Base-by-base conservation (phyloP, 30 jellyfish, hydroid and myxozoan species). In the Chironex yamaguchii region DNA sequence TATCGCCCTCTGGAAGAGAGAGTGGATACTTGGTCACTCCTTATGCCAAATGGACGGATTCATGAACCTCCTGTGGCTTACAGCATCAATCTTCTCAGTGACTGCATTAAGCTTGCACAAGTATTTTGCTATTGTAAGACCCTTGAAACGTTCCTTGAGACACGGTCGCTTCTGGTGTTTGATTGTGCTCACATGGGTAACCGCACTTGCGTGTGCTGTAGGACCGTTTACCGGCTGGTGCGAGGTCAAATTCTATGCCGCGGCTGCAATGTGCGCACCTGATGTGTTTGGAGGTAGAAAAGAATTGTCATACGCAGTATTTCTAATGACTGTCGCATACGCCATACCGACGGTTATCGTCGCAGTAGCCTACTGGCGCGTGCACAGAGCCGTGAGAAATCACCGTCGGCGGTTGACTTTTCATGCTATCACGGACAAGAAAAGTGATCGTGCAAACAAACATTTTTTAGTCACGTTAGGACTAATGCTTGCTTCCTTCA, bases 221-320 rank as follows among this genome's bases (percentile, higher is more conserved):
- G 89, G 84, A 2, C 89, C 95, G 31, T 68, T 85, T 9, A 23
- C 32, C 30, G 89, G 95, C 20, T 85, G 95, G 95, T 50, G 29
- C 31, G 42, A 28, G 3, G 71, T 3, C 71, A 50, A 67, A 0
- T 85, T 29, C 50, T 20, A 71, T 22, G 79, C 65, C 2, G 64
- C 42, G 1, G 73, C 89, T 4, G 42, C 89, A 3, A 88, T 68
- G 27, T 85, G 95, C 65, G 95, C 89, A 21, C 82, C 64, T 22
- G 17, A 42, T 6, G 87, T 74, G 53, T 30, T 49, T n/a, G 23
- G 85, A 0, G 13, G 58, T 34, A 34, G 75, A 14, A 71, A 27
- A 23, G 23, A 22, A 2, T 84, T 69, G 52, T 65, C 54, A 52
- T 85, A 71, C 88, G 23, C 63, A 84, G 68, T 85, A 2, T 85